phyloP scores from a whole-genome alignment of 2,113 vertebrate species.

The Dasypus novemcinctus region DNA sequence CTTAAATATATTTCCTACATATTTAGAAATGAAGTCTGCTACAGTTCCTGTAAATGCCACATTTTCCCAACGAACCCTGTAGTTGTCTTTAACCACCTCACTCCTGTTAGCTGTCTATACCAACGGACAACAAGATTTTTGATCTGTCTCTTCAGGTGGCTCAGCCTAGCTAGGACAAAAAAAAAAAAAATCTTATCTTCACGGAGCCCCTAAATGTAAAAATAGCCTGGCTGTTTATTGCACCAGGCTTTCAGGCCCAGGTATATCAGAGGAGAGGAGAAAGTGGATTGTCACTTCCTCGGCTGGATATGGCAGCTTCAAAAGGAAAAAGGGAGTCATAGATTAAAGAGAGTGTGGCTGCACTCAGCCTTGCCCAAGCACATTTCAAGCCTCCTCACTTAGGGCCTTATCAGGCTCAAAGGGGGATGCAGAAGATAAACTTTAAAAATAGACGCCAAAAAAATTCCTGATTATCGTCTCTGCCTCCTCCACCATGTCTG shows the following conservation, averaged over 20 bases:
- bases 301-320: slow-evolving; percentile 73
- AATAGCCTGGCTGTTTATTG: slow-evolving; percentile 51
- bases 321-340: slow-evolving; percentile 72
- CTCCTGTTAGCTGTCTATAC: slow-evolving; percentile 31
- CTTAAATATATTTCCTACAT: slow-evolving; percentile 22
- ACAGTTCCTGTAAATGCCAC: background rate
- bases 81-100: background rate
- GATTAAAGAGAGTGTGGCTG: slow-evolving; percentile 78
- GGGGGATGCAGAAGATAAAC: slow-evolving; percentile 80
- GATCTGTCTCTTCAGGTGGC: slow-evolving; percentile 53
- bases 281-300: slow-evolving; percentile 69
- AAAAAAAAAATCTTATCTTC: slow-evolving; percentile 56
- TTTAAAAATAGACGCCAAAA: slow-evolving; percentile 82
- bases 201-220: slow-evolving; percentile 43
- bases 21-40: slow-evolving; percentile 55
- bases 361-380: slow-evolving; percentile 74
- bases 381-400: slow-evolving; percentile 75
- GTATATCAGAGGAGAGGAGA: slow-evolving; percentile 51
- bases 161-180: slow-evolving; percentile 43
- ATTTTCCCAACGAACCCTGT: background rate
- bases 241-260: slow-evolving; percentile 66
- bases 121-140: background rate
- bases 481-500: slow-evolving; percentile 75
- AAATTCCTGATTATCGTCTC: slow-evolving; percentile 71
- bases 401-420: slow-evolving; percentile 76